Conservation (phyloP, 2,888 invertebrate genomes). For the Bombylius discolor region DNA sequence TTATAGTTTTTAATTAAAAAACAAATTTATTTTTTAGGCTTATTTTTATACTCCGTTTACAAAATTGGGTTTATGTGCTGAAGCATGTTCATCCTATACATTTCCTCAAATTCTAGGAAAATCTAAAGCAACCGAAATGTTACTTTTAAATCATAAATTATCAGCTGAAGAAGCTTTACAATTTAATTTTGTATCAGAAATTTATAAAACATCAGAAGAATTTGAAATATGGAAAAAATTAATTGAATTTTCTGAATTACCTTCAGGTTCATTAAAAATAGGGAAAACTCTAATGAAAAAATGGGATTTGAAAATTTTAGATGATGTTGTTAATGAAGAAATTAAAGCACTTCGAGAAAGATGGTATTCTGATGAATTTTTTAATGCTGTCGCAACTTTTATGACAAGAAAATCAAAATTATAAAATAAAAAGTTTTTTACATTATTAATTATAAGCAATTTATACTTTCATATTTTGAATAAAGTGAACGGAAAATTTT, state of each 20-base stretch:
- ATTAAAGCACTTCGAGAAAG: slow-evolving; percentile 48
- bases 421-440: slow-evolving; percentile 12
- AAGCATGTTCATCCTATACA: slow-evolving; percentile 76
- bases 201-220: slow-evolving; percentile 21
- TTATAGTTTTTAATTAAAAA: neutral
- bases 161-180: slow-evolving; percentile 53
- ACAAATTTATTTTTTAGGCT: slow-evolving; percentile 45
- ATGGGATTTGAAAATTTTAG: slow-evolving; percentile 46
- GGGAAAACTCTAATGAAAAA: slow-evolving; percentile 54
- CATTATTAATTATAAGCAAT: too few relatives aligned
- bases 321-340: slow-evolving; percentile 56
- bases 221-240: slow-evolving; percentile 46
- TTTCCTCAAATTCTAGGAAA: slow-evolving; percentile 77
- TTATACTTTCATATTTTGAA: too few relatives aligned
- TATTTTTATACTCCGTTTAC: slow-evolving; percentile 83
- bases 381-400: slow-evolving; percentile 37
- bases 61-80: slow-evolving; percentile 69
- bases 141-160: slow-evolving; percentile 61
- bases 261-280: slow-evolving; percentile 24
- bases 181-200: neutral
- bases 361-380: slow-evolving; percentile 52
- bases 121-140: slow-evolving; percentile 53
- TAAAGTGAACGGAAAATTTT: too few relatives aligned
- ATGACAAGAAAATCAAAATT: slow-evolving; percentile 24
- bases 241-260: slow-evolving; percentile 41